A percentile compares a stretch with the other conserved stretches of the same genome.
Evolutionary conservation across 2,888 invertebrate genomes (phyloP).

Genomic region (Panorpa germanica): DNA sequence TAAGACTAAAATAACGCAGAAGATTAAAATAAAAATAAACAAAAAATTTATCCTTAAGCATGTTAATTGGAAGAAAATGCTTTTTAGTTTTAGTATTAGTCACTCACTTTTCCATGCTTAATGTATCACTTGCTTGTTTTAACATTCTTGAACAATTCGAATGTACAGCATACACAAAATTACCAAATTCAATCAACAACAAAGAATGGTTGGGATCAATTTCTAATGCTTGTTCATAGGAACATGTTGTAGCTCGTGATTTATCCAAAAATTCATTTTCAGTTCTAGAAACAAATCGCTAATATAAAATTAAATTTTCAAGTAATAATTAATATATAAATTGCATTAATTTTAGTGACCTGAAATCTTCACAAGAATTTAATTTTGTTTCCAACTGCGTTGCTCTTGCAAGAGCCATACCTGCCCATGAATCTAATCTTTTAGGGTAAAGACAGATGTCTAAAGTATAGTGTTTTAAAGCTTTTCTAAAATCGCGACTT

Average conservation of each 20-base stretch:
- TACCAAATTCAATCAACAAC: slow-evolving; percentile 82
- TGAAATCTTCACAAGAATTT: slow-evolving; percentile 46
- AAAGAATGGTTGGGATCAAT: slow-evolving; percentile 53
- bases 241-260: slow-evolving; percentile 54
- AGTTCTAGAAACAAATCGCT: slow-evolving; percentile 26
- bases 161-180: slow-evolving; percentile 76
- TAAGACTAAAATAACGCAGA: neutral
- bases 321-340: no score
- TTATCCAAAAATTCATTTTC: slow-evolving; percentile 46
- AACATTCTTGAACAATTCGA: slow-evolving; percentile 75
- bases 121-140: slow-evolving; percentile 58
- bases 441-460: slow-evolving; percentile 66
- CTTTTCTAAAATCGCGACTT: slow-evolving; percentile 53
- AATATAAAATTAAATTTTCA: no score
- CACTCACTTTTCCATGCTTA: slow-evolving; percentile 47
- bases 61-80: neutral
- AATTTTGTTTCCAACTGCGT: slow-evolving; percentile 62
- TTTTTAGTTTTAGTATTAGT: no score
- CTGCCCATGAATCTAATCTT: slow-evolving; percentile 85
- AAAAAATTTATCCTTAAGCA: neutral
- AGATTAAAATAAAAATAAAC: neutral
- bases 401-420: slow-evolving; percentile 63
- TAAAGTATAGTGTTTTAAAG: slow-evolving; percentile 62
- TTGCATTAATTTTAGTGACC: no score
- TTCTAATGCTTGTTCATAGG: slow-evolving; percentile 63